These are phyloP conservation scores for Hymenopus coronatus DNA, from an alignment of 2,888 invertebrate genomes.

Conservation along the genomic window DNA sequence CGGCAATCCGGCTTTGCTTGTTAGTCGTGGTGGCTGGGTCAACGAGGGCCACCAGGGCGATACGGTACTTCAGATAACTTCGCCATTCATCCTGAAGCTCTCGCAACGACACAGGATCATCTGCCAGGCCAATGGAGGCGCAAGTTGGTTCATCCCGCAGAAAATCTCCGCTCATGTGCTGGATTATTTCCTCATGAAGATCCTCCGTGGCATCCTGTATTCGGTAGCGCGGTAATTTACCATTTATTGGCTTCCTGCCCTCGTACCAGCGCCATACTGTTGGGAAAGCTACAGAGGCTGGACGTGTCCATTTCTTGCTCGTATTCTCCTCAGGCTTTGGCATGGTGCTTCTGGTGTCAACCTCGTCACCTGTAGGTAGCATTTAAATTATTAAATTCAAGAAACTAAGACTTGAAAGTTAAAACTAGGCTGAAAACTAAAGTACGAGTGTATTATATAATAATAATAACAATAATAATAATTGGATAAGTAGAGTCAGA, in stretches of 20 bases:
- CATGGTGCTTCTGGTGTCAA: neutral
- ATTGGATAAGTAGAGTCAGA: too few relatives aligned
- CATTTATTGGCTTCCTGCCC: slow-evolving; percentile 40
- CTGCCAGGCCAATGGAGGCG: slow-evolving; percentile 28
- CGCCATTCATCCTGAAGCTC: slow-evolving; percentile 41
- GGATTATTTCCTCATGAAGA: slow-evolving; percentile 46
- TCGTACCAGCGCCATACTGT: slow-evolving; percentile 50
- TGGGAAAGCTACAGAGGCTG: slow-evolving; percentile 46
- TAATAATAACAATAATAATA: too few relatives aligned
- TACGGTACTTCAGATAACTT: slow-evolving; percentile 40
- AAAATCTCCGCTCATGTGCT: slow-evolving; percentile 49
- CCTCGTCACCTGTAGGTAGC: neutral
- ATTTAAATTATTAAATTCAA: too few relatives aligned
- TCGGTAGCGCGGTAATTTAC: slow-evolving; percentile 47
- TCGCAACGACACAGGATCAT: slow-evolving; percentile 38
- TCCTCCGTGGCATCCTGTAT: slow-evolving; percentile 54
- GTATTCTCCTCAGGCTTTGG: neutral
- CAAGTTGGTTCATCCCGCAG: slow-evolving; percentile 41
- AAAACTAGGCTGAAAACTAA: too few relatives aligned
- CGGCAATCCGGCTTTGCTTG: neutral
- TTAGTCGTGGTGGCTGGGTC: neutral
- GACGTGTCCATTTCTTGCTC: slow-evolving; percentile 44
- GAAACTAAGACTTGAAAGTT: too few relatives aligned
- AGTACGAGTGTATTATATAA: too few relatives aligned
- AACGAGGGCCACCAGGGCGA: slow-evolving; percentile 39